These are phyloP conservation scores for Nomada flava DNA, from an alignment of 2,888 invertebrate genomes.

Conservation along the genomic window DNA sequence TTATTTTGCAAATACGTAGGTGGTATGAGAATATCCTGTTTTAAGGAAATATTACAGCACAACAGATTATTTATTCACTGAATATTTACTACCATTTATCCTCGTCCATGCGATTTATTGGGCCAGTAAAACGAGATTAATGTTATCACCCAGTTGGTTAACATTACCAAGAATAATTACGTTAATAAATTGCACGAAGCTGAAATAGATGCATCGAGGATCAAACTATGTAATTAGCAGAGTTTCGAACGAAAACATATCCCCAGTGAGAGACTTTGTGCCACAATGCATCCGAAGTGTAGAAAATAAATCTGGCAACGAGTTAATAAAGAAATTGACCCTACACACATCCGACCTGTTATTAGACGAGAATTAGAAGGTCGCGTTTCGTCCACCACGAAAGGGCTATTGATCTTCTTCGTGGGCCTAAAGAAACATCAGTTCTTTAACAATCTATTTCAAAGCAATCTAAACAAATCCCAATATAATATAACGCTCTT, in stretches of 20 bases:
- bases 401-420: constrained; percentile 39
- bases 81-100: too few relatives aligned
- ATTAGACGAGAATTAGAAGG: constrained; percentile 77
- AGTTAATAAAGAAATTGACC: constrained; percentile 82
- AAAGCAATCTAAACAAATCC: neutral
- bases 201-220: neutral
- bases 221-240: constrained; percentile 5
- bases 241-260: constrained; percentile 41
- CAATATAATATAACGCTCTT: too few relatives aligned
- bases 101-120: too few relatives aligned
- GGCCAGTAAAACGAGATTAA: neutral
- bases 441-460: neutral
- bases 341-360: constrained; percentile 79
- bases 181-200: neutral
- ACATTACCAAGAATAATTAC: neutral
- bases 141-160: neutral
- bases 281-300: constrained; percentile 69
- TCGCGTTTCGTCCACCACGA: constrained; percentile 60
- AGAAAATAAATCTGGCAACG: constrained; percentile 81
- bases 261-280: constrained; percentile 4
- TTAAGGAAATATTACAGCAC: too few relatives aligned
- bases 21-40: too few relatives aligned
- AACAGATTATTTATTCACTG: too few relatives aligned
- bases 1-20: too few relatives aligned
- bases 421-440: neutral